Base-by-base conservation (phyloP, 2,888 invertebrate genomes). In the Lasioglossum malachurum region DNA sequence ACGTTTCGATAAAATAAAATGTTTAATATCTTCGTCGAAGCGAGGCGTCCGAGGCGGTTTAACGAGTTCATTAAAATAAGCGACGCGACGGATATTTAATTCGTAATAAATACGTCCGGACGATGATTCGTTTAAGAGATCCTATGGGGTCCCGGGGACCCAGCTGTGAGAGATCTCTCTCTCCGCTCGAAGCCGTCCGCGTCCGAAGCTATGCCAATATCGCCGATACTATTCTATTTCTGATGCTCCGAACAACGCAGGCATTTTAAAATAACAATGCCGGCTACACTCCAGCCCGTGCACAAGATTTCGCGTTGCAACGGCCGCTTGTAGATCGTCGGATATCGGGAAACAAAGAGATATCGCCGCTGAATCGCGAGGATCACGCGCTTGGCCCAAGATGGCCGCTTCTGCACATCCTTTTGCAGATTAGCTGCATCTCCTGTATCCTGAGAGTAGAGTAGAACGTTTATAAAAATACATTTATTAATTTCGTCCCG, bases 211-310 rank as follows among this genome's bases (percentile, higher is more conserved):
- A 41, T 31, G 41, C 78, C 57, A 27, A 78, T 81, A 77, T 78
- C 78, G 35, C 49, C 76, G 78, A 81, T 77, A 71, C 69, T 60
- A 78, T 72, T 81, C 81, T 77, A 81, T 77, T 76, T 81, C 72
- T 53, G 72, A 77, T 72, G 72, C 31, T 4, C 53, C 44, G 80
- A 81, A 77, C 80, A 81, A 71, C 57, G 57, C 81, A 27, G 71
- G 35, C 46, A 78, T 57, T 73, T 82, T 72, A 53, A 78, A 82
- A 82, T 82, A 78, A 82, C 82, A 82, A 82, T 72, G 72, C 57
- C 71, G 27, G 35, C 78, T 27, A n/a, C 78, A 27, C 46, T 23
- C 69, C 38, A 23, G 35, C 35, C 10, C 69, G 69, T 38, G 35
- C 69, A 38, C 38, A 19, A 69, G 69, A 69, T 38, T 38, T 38